phyloP scores from a whole-genome alignment of 2,797 vertebrate species.

The Xenopus petersii region DNA sequence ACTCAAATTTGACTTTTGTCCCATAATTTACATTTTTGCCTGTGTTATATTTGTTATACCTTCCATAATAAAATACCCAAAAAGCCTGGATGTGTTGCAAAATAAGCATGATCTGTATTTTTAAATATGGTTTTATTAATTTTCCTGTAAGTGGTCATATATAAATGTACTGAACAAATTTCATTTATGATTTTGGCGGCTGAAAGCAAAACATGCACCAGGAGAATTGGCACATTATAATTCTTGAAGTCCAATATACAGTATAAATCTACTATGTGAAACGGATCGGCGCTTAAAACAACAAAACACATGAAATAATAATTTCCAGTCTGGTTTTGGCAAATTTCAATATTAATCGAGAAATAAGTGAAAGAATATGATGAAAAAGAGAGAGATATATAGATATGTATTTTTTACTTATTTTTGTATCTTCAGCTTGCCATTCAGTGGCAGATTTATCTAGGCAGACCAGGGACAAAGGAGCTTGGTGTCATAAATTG shows the following conservation, averaged over 20 bases:
- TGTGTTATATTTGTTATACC: not conserved
- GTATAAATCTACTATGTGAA: not conserved
- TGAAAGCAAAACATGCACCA: constrained; percentile 5
- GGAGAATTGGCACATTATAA: not conserved
- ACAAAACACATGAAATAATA: constrained; percentile 9
- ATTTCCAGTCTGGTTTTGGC: constrained; percentile 20
- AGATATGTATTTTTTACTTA: no score
- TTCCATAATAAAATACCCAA: no score
- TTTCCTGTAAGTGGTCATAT: not conserved
- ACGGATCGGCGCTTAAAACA: constrained; percentile 4
- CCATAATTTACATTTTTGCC: not conserved
- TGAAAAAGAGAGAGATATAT: no score
- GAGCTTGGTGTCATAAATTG: no score
- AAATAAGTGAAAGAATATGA: no score
- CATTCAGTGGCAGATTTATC: no score
- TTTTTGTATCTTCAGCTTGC: no score
- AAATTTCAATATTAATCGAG: no score
- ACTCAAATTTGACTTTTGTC: no score
- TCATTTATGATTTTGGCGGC: not conserved
- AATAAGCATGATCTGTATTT: no score
- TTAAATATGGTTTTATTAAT: not conserved
- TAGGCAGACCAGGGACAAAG: no score
- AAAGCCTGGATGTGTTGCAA: no score
- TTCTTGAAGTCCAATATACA: not conserved
- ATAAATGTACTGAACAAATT: not conserved